These are phyloP conservation scores for Atrina japonica DNA, from an alignment of 2,888 invertebrate genomes.

Conservation along the genomic window DNA sequence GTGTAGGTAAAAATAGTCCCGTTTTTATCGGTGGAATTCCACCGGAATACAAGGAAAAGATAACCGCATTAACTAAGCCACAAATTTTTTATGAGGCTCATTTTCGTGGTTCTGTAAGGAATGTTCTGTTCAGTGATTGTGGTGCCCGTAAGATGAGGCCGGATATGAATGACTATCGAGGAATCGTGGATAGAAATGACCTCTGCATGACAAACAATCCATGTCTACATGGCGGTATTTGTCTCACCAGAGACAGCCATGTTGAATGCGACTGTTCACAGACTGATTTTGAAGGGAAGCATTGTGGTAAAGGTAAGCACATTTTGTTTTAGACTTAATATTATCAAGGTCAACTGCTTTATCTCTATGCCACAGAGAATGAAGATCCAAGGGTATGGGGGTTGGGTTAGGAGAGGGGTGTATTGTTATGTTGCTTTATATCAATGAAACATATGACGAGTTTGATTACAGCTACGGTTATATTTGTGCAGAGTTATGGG, in stretches of 20 bases:
- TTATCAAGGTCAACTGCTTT: no score
- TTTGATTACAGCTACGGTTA: no score
- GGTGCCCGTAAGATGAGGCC: constrained; percentile 88
- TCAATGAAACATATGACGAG: no score
- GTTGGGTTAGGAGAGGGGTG: no score
- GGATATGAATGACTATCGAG: constrained; percentile 89
- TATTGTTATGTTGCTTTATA: no score
- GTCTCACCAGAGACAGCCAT: constrained; percentile 96
- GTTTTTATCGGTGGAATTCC: constrained; percentile 99
- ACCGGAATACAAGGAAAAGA: constrained; percentile 92
- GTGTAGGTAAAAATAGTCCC: constrained; percentile 70
- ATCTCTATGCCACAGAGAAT: no score
- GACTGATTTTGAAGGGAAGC: constrained; percentile 95
- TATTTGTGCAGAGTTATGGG: no score
- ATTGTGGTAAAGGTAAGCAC: constrained; percentile 95
- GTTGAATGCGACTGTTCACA: constrained; percentile 97
- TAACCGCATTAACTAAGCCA: constrained; percentile 88
- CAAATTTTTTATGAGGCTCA: constrained; percentile 96
- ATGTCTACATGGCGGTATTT: constrained; percentile 96
- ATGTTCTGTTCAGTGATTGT: constrained; percentile 88
- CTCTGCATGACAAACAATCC: constrained; percentile 84
- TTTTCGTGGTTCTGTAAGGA: constrained; percentile 94
- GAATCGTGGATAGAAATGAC: constrained; percentile 61
- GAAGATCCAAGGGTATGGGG: no score
- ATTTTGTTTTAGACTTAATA: no score